A percentile compares a stretch with the other conserved stretches of the same genome.
Evolutionary conservation across 1,140 invertebrate genomes (phyloP).

Genomic region (Drosophila micromelanica): DNA sequence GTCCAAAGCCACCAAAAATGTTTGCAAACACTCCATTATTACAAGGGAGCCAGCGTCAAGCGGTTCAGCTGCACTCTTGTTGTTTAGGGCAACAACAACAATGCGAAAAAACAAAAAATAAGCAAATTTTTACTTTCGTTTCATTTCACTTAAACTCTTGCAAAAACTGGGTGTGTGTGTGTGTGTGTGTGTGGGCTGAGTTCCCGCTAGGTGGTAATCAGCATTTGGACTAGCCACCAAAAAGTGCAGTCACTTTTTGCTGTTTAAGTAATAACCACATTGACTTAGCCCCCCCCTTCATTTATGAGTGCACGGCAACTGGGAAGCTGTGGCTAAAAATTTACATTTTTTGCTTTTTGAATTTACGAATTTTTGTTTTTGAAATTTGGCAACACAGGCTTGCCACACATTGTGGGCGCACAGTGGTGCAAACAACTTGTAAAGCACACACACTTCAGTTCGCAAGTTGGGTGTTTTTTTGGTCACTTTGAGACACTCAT

Average conservation of each 20-base stretch:
- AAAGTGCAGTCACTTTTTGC: constrained; percentile 33
- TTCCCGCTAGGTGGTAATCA: constrained; percentile 31
- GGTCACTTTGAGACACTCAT: not conserved
- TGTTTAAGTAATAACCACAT: constrained; percentile 45
- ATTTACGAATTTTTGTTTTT: not conserved
- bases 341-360: constrained; percentile 2
- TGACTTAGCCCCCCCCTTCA: constrained; percentile 25
- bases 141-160: constrained; percentile 65
- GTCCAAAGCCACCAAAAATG: constrained; percentile 74
- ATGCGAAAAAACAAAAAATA: too few species aligned
- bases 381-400: constrained; percentile 23
- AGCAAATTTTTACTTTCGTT: constrained; percentile 73
- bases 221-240: not conserved
- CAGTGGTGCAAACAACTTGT: constrained; percentile 17
- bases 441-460: constrained; percentile 21
- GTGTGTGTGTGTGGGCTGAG: constrained; percentile 4
- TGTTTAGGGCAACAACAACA: constrained; percentile 14
- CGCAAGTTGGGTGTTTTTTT: not conserved
- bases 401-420: constrained; percentile 36
- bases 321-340: constrained; percentile 18
- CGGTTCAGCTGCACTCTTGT: constrained; percentile 21
- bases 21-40: constrained; percentile 66
- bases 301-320: constrained; percentile 20
- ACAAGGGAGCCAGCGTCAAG: constrained; percentile 33
- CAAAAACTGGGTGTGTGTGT: constrained; percentile 9